These are phyloP conservation scores for Phylloscopus collybita DNA, from an alignment of 2,797 vertebrate genomes.

Conservation along the genomic window DNA sequence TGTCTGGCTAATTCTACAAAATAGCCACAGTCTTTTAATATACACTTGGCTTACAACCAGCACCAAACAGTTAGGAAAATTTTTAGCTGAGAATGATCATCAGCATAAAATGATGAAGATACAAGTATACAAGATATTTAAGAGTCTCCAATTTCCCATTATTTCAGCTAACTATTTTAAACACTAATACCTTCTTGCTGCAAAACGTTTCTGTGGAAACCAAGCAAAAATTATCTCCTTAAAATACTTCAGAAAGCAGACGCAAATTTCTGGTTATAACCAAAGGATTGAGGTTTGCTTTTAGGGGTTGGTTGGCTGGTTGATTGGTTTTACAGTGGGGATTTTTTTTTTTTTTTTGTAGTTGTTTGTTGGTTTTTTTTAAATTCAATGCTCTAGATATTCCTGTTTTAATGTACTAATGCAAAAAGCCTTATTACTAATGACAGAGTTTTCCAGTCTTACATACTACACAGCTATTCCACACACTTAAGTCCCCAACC, in stretches of 20 bases:
- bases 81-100: background rate
- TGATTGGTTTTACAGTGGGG: background rate
- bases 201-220: constrained; percentile 4
- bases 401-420: background rate
- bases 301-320: background rate
- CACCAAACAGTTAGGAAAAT: background rate
- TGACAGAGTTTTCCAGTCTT: background rate
- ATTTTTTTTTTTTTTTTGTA: background rate
- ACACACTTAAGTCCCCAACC: background rate
- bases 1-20: background rate
- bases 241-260: background rate
- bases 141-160: background rate
- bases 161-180: background rate
- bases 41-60: background rate
- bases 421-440: background rate
- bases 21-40: background rate
- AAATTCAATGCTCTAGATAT: background rate
- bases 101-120: background rate
- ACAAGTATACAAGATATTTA: background rate
- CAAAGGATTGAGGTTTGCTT: background rate
- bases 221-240: background rate
- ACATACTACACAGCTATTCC: background rate
- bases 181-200: background rate
- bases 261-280: background rate
- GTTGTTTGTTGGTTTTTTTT: background rate